These are phyloP conservation scores for Melipona quadrifasciata DNA, from an alignment of 1,140 invertebrate genomes.

Conservation along the genomic window DNA sequence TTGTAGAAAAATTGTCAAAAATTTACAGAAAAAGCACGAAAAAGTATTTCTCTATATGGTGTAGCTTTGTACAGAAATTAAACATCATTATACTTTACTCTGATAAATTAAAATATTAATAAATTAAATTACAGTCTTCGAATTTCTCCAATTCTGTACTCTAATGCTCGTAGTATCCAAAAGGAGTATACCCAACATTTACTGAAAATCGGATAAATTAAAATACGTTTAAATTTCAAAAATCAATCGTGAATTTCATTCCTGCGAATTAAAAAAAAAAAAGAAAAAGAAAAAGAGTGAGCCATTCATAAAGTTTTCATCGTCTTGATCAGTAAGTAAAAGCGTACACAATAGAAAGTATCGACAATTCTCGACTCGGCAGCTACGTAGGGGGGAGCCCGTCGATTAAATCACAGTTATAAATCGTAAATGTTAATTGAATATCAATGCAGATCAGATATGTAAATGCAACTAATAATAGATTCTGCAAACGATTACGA, in stretches of 20 bases:
- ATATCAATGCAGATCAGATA: slow-evolving; percentile 3
- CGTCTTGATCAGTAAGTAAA: neutral
- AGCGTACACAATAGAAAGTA: neutral
- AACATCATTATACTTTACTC: too few species aligned
- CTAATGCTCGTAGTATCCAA: too few species aligned
- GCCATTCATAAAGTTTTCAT: neutral
- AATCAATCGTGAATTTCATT: neutral
- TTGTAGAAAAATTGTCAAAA: too few species aligned
- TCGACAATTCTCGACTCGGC: neutral
- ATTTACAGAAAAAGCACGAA: too few species aligned
- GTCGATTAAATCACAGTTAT: slow-evolving; percentile 7
- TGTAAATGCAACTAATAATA: slow-evolving; percentile 4
- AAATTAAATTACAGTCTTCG: too few species aligned
- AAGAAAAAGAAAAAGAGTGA: neutral
- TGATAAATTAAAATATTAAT: too few species aligned
- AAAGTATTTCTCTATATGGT: too few species aligned
- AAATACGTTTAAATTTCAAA: neutral
- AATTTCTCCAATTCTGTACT: too few species aligned
- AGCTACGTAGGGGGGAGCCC: neutral
- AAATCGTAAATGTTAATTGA: slow-evolving; percentile 5
- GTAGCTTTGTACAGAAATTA: too few species aligned
- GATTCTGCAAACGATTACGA: neutral
- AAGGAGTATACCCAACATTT: too few species aligned
- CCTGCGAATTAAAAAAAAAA: neutral
- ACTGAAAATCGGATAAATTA: neutral